A percentile compares a stretch with the other conserved stretches of the same genome.
These are phyloP conservation scores for Neodiprion pinetum DNA, from an alignment of 1,140 invertebrate genomes.

Conservation along the genomic window DNA sequence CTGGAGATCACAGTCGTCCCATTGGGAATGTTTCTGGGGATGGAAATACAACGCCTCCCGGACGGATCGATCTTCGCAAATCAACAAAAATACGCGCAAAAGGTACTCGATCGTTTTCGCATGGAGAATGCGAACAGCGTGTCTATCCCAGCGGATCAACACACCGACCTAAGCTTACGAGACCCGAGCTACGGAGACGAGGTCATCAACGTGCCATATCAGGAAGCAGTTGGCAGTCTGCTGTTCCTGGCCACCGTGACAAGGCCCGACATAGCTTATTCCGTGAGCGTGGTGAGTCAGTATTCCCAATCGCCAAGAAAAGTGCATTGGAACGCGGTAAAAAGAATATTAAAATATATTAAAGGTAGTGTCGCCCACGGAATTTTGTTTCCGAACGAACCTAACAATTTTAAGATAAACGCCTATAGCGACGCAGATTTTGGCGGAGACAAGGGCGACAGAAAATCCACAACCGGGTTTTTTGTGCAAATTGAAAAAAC, in stretches of 20 bases:
- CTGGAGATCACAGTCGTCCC: conserved; percentile 27
- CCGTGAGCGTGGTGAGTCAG: conserved; percentile 36
- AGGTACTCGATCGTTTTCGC: conserved; percentile 19
- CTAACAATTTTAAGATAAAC: background rate
- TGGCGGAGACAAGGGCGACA: conserved; percentile 36
- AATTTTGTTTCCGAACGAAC: background rate
- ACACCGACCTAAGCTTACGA: conserved; percentile 11
- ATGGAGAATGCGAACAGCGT: conserved; percentile 23
- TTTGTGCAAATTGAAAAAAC: conserved; percentile 31
- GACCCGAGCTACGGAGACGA: conserved; percentile 15
- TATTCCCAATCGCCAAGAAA: conserved; percentile 30
- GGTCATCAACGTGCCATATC: conserved; percentile 34
- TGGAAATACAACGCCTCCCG: conserved; percentile 17
- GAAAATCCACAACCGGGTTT: conserved; percentile 39
- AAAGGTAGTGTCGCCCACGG: conserved; percentile 23
- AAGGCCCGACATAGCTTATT: conserved; percentile 57
- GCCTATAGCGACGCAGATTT: conserved; percentile 34
- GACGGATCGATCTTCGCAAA: conserved; percentile 28
- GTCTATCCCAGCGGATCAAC: conserved; percentile 12
- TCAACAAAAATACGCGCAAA: conserved; percentile 24
- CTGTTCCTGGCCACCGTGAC: conserved; percentile 53
- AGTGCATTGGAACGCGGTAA: conserved; percentile 34
- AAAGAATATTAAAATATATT: conserved; percentile 38
- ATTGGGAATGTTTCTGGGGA: conserved; percentile 16
- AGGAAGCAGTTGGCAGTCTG: conserved; percentile 45